phyloP scores from a whole-genome alignment of 2,888 invertebrate species.

The Synanthedon myopaeformis region DNA sequence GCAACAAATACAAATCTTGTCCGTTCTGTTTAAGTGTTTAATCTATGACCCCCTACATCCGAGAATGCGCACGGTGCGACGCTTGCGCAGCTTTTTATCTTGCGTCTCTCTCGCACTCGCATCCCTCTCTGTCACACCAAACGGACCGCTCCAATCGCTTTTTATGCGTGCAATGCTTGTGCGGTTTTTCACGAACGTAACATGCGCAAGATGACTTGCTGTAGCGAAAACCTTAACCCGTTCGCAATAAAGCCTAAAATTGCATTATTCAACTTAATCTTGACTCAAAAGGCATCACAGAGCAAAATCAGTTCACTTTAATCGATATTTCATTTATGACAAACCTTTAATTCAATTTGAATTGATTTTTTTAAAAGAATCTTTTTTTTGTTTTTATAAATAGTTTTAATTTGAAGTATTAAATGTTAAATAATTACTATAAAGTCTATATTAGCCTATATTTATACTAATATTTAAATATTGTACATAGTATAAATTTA shows the following conservation, averaged over 20 bases:
- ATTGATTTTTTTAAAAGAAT: too few relatives aligned
- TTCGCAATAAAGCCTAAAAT: too few relatives aligned
- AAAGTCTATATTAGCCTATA: too few relatives aligned
- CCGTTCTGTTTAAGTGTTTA: background rate
- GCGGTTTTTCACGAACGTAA: background rate
- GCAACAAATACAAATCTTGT: background rate
- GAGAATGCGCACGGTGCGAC: conserved; percentile 46
- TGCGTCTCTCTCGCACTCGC: conserved; percentile 19
- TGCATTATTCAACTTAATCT: too few relatives aligned
- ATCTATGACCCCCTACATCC: conserved; percentile 16
- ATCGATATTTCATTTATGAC: background rate
- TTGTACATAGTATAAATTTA: too few relatives aligned
- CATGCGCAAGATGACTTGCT: too few relatives aligned
- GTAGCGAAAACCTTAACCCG: too few relatives aligned
- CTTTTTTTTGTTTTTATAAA: too few relatives aligned
- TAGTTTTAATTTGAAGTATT: too few relatives aligned
- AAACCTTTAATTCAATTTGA: background rate
- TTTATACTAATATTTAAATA: too few relatives aligned
- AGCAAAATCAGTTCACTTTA: background rate
- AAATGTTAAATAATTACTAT: too few relatives aligned
- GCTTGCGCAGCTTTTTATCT: conserved; percentile 43
- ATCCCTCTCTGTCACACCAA: conserved; percentile 36
- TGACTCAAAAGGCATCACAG: too few relatives aligned
- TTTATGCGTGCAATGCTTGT: conserved; percentile 12
- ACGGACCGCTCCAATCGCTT: conserved; percentile 40